Evolutionary conservation across 2,888 invertebrate species (phyloP).

Genomic region (Orthosia gracilis): DNA sequence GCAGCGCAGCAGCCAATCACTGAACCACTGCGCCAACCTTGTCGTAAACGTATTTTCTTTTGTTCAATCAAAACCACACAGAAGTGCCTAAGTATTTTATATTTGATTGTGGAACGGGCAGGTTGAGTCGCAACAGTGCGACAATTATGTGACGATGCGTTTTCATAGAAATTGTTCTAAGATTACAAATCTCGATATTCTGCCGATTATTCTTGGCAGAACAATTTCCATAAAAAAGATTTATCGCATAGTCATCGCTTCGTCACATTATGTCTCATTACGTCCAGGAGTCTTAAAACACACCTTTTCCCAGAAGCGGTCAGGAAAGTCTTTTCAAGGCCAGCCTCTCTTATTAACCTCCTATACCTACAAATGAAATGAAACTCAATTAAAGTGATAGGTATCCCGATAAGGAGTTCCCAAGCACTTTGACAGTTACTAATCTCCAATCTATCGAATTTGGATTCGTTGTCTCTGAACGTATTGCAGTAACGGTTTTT

Average conservation of each 20-base stretch:
- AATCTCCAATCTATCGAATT: slow-evolving; percentile 65
- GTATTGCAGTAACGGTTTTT: slow-evolving; percentile 60
- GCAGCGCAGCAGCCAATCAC: no score
- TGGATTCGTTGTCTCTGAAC: slow-evolving; percentile 52
- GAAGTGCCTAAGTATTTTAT: no score
- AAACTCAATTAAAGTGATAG: slow-evolving; percentile 65
- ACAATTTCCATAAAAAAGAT: not conserved
- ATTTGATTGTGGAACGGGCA: no score
- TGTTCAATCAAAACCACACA: no score
- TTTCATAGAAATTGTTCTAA: no score
- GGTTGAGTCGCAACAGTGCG: no score
- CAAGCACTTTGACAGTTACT: slow-evolving; percentile 65
- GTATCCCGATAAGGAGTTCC: slow-evolving; percentile 57
- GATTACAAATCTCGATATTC: no score
- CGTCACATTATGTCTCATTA: no score
- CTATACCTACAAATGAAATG: slow-evolving; percentile 58
- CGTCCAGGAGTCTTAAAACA: not conserved
- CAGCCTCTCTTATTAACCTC: slow-evolving; percentile 12
- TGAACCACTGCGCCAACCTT: no score
- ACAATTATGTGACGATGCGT: no score
- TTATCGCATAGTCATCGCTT: not conserved
- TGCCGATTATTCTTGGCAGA: no score
- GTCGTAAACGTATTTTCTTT: no score
- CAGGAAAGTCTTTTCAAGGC: slow-evolving; percentile 19
- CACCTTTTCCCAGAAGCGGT: not conserved